Evolutionary conservation across 2,888 invertebrate species (phyloP), one percentile per base, ranked within the genome.

Genomic region (Dromius quadrimaculatus): DNA sequence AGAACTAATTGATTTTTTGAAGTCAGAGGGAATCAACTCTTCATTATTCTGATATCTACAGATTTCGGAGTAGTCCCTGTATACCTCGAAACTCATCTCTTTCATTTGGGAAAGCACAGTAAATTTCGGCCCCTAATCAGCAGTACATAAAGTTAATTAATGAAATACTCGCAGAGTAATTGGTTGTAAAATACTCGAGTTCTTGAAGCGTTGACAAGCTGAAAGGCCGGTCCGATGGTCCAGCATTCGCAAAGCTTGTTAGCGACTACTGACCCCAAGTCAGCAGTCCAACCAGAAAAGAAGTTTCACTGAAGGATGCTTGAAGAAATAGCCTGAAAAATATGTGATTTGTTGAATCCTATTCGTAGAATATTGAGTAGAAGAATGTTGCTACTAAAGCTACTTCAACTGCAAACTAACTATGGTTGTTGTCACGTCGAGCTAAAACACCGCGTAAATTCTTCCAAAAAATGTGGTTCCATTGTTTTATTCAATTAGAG

Each of bases 151-250:
- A 54, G 68, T 68, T 68, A 68, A 68, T 68, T 68, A 68, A 59
- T 68, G 68, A 68, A 68, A 59, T 59, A 68, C 45, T 59, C 45
- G 19, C 32, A 59, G 20, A 43, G 68, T 68, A 68, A 68, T 68
- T 68, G 68, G 68, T 59, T 68, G 43, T 68, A 68, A 68, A 68
- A 68, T 68, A 59, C n/a, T 45, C 8, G 43, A 68, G 50, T 68
- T 68, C 59, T 68, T 45, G 32, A 13, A 28, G 32, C 11, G 34
- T 59, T 59, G 68, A 68, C 68, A 68, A 34, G 11, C 19, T 15
- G 45, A 17, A 32, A 13, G 22, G 19, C 19, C 22, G 19, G 59
- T 36, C 19, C 54, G 68, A 23, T 47, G 32, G 47, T 9, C 47
- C 45, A 17, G 11, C 13, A 9, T 45, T 9, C 20, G 36, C 47